phyloP scores from a whole-genome alignment of 2,888 invertebrate species.

The Pyrrhosoma nymphula region DNA sequence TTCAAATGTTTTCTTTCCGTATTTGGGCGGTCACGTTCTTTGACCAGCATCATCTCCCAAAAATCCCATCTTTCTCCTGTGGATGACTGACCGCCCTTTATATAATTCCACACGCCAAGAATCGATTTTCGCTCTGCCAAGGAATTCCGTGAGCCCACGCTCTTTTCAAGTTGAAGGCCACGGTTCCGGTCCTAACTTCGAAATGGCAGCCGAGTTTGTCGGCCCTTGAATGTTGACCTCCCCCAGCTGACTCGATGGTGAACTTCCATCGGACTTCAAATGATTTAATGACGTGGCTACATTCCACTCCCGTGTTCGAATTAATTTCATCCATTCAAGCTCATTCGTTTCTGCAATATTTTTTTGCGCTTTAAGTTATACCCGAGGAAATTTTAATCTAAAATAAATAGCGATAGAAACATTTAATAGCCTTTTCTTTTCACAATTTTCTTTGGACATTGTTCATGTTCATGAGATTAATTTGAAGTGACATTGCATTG shows the following conservation, averaged over 20 bases:
- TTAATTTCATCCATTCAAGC: no score
- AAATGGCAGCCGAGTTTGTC: slow-evolving; percentile 16
- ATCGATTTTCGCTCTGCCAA: not conserved
- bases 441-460: no score
- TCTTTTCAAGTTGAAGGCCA: slow-evolving; percentile 31
- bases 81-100: not conserved
- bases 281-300: not conserved
- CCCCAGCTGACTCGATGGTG: not conserved
- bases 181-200: not conserved
- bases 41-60: not conserved
- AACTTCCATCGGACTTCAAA: not conserved
- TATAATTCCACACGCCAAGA: not conserved
- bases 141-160: not conserved
- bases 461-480: no score
- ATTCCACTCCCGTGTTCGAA: not conserved
- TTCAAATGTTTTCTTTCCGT: not conserved
- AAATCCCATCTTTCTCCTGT: not conserved
- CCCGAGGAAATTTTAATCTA: no score
- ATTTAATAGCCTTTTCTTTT: no score
- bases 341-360: no score
- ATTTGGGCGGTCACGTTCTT: not conserved
- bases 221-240: not conserved
- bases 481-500: no score
- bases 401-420: no score
- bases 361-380: no score